phyloP scores from a whole-genome alignment of 2,888 invertebrate species.

The Microplitis deprimator region DNA sequence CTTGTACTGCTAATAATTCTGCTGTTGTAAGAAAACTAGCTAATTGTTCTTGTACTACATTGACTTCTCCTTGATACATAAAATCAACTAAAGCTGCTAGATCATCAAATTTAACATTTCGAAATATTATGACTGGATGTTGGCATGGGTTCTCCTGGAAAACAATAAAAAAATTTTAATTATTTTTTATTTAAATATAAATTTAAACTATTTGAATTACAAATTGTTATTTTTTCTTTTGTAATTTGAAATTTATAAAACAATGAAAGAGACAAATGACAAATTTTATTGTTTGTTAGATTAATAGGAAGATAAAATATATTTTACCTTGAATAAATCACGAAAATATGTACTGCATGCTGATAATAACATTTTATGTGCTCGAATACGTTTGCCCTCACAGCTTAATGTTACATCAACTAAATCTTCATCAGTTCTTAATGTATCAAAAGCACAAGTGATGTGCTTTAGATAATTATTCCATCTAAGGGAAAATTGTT shows the following conservation, averaged over 20 bases:
- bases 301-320: neutral
- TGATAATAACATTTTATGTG: slow-evolving; percentile 88
- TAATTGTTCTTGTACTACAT: slow-evolving; percentile 84
- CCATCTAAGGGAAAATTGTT: slow-evolving; percentile 90
- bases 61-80: slow-evolving; percentile 88
- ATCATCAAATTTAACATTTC: slow-evolving; percentile 84
- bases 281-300: neutral
- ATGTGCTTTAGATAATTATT: slow-evolving; percentile 88
- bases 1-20: slow-evolving; percentile 83
- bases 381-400: slow-evolving; percentile 86
- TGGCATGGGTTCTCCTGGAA: slow-evolving; percentile 84
- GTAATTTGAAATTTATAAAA: neutral
- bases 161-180: neutral
- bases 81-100: slow-evolving; percentile 85
- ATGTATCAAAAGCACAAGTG: slow-evolving; percentile 84
- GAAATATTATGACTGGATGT: slow-evolving; percentile 86
- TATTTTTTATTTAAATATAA: neutral
- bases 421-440: slow-evolving; percentile 76
- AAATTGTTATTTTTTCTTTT: neutral
- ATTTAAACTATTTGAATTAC: neutral
- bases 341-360: slow-evolving; percentile 88
- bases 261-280: neutral
- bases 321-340: slow-evolving; percentile 72
- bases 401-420: slow-evolving; percentile 90
- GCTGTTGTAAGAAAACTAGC: slow-evolving; percentile 85